A percentile compares a stretch with the other conserved stretches of the same genome.
Conservation (phyloP, 2,888 invertebrate species). For the Ellobium chinense region DNA sequence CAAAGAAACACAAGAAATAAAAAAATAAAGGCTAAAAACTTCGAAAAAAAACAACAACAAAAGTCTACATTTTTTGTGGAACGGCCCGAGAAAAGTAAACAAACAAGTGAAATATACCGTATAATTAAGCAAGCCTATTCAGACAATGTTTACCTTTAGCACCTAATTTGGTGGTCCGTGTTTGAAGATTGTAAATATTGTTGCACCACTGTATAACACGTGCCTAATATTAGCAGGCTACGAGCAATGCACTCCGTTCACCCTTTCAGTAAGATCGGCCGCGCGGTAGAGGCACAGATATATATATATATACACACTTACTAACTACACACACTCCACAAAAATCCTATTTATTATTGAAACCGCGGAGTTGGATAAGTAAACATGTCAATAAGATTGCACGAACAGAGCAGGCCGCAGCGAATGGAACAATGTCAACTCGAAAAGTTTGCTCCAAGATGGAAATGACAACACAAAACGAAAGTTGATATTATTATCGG, state of each 20-base stretch:
- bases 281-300: too few relatives aligned
- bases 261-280: background rate
- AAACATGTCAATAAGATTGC: background rate
- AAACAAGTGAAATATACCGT: too few relatives aligned
- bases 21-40: too few relatives aligned
- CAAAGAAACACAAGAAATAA: too few relatives aligned
- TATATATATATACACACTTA: background rate
- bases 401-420: background rate
- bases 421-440: background rate
- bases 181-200: too few relatives aligned
- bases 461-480: background rate
- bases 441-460: background rate
- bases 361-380: background rate
- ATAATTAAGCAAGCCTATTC: too few relatives aligned
- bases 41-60: too few relatives aligned
- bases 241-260: background rate
- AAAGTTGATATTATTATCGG: background rate
- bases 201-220: too few relatives aligned
- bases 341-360: background rate
- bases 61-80: too few relatives aligned
- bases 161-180: background rate
- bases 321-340: background rate
- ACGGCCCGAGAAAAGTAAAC: too few relatives aligned
- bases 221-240: background rate
- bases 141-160: too few relatives aligned